Percentiles rank a stretch among this genome's conserved stretches.
Conservation (phyloP, 2,113 vertebrate species). For the Crypturellus undulatus region DNA sequence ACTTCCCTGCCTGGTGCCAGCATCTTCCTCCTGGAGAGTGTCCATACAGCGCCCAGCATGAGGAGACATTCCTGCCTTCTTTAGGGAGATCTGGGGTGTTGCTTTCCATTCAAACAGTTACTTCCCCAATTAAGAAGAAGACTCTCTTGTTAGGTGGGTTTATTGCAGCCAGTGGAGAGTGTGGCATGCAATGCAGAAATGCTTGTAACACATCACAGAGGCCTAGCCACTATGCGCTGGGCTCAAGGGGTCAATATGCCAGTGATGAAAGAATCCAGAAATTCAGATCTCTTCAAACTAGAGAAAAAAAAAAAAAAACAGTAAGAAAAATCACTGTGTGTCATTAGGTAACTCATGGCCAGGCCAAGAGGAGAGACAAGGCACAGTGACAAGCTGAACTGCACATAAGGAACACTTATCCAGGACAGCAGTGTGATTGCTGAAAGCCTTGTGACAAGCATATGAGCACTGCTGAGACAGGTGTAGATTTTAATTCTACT, state of each 20-base stretch:
- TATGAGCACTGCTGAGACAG: not conserved
- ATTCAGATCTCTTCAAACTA: not conserved
- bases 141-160: not conserved
- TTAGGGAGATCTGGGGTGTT: not conserved
- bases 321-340: not conserved
- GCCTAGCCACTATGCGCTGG: not conserved
- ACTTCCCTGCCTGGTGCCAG: not conserved
- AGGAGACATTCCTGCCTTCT: not conserved
- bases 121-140: not conserved
- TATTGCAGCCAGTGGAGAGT: not conserved
- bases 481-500: not conserved
- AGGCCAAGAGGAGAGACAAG: not conserved
- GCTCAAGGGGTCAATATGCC: not conserved
- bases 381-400: not conserved
- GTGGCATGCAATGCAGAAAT: not conserved
- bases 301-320: not conserved
- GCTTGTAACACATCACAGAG: not conserved
- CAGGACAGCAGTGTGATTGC: not conserved
- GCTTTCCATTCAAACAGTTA: not conserved
- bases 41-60: not conserved
- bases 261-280: not conserved
- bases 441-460: not conserved
- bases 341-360: not conserved
- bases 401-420: not conserved
- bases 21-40: not conserved